Percentiles rank a stretch among this genome's conserved stretches.
Evolutionary conservation across 2,888 invertebrate genomes (phyloP).

Genomic region (Lydus trimaculatus): DNA sequence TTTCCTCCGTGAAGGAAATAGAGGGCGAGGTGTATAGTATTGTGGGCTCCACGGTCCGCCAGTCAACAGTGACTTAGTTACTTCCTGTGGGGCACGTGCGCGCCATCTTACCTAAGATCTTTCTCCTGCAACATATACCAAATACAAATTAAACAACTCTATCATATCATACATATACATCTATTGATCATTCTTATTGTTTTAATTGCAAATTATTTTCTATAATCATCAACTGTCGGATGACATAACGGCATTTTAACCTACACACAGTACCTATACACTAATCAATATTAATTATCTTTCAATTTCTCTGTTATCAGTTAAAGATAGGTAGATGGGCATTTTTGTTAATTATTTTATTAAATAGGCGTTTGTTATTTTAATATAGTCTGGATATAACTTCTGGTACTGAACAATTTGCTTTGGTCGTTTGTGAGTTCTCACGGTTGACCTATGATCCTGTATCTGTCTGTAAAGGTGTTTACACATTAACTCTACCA

Average conservation of each 20-base stretch:
- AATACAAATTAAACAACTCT: constrained; percentile 11
- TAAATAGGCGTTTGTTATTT: background rate
- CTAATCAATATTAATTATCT: constrained; percentile 1
- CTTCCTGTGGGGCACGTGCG: constrained; percentile 58
- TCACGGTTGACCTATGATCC: constrained; percentile 53
- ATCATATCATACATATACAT: constrained; percentile 8
- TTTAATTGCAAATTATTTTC: constrained; percentile 27
- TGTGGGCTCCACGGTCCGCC: constrained; percentile 54
- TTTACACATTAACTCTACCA: constrained; percentile 54
- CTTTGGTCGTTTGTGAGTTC: constrained; percentile 50
- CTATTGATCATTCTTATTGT: constrained; percentile 20
- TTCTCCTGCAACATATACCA: constrained; percentile 24
- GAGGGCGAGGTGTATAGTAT: constrained; percentile 51
- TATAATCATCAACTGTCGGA: constrained; percentile 20
- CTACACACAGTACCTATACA: no score
- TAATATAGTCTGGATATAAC: constrained; percentile 30
- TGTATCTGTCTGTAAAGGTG: constrained; percentile 50
- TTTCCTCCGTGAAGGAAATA: constrained; percentile 49
- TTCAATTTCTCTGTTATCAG: background rate
- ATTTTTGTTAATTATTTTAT: background rate
- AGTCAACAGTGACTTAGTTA: constrained; percentile 56
- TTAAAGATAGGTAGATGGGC: background rate
- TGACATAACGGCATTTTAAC: constrained; percentile 4
- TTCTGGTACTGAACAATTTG: constrained; percentile 54
- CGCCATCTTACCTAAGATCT: constrained; percentile 50